Percentiles rank a stretch among this genome's conserved stretches.
Evolutionary conservation across 2,113 vertebrate species (phyloP).

Genomic region (Aspidoscelis tigris): DNA sequence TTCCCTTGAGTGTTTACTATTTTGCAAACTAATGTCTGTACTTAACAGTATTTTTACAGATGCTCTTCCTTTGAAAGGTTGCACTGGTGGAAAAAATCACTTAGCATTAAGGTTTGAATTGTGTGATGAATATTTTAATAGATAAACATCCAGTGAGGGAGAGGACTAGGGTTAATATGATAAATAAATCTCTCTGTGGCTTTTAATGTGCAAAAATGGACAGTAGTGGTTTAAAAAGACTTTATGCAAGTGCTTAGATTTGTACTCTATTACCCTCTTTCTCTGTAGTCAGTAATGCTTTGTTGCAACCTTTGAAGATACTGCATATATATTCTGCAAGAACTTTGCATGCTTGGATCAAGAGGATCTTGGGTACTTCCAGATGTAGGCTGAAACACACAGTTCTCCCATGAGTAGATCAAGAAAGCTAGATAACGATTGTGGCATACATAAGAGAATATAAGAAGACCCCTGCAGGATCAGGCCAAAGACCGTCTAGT

Average conservation of each 20-base stretch:
- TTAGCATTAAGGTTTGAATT: conserved; percentile 73
- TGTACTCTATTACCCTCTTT: conserved; percentile 51
- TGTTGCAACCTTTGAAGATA: conserved; percentile 48
- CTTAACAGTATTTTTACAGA: conserved; percentile 73
- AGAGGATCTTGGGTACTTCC: neutral
- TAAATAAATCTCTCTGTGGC: conserved; percentile 80
- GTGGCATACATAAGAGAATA: too few species aligned
- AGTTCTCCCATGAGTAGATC: too few species aligned
- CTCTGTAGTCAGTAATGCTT: conserved; percentile 65
- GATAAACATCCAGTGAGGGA: conserved; percentile 79
- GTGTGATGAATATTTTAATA: conserved; percentile 89
- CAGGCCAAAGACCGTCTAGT: too few species aligned
- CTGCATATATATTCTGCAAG: conserved; percentile 41
- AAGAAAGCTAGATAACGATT: too few species aligned
- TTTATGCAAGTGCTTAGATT: conserved; percentile 67
- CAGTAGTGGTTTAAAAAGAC: conserved; percentile 72
- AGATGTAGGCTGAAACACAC: too few species aligned
- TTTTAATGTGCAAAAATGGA: conserved; percentile 85
- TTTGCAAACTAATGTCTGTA: conserved; percentile 58
- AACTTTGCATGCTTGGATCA: conserved; percentile 33
- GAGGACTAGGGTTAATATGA: conserved; percentile 79
- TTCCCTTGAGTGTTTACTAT: conserved; percentile 56
- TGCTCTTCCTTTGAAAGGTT: conserved; percentile 71
- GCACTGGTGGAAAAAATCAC: conserved; percentile 64
- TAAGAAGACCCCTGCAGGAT: too few species aligned